Base-by-base conservation (phyloP, 1,140 invertebrate species). In the Drosophila rufa region DNA sequence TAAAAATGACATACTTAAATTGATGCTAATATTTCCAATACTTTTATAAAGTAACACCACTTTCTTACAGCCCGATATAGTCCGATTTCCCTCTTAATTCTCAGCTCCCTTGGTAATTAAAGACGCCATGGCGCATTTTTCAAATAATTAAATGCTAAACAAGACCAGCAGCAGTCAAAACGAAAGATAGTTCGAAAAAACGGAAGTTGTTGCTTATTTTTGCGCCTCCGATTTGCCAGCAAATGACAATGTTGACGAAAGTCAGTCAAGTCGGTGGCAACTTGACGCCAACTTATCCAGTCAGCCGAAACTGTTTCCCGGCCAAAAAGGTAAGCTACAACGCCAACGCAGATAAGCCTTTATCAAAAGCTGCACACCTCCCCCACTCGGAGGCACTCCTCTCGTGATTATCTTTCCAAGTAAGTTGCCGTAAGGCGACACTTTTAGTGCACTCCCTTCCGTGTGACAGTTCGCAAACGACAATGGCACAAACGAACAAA, bases 221-320 rank as follows among this genome's bases (percentile, higher is more conserved):
- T 51, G 68, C 30, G 43, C 42, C 58, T 66, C 43, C 14, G 30
- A 45, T 69, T 57, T 36, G 50, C 33, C 2, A 22, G 27, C 36
- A 48, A 40, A 74, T 33, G 51, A 48, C 45, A 50, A 74, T 64
- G 78, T 70, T 82, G 75, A 82, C 71, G 79, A 79, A 86, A 82
- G 82, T 74, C 77, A 82, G 82, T 74, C 77, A 74, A 77, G 81
- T 57, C 55, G 75, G 59, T 64, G 56, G 75, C 69, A 86, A 86
- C 80, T 79, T 82, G 76, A 87, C 71, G 80, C 76, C 70, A 84
- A 82, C 69, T 82, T 62, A 66, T 55, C 51, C 55, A 75, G 55
- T 66, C 60, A 76, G 61, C 45, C 62, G 71, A 83, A 84, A 73
- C 60, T 64, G 69, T 79, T 75, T 69, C 57, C 56, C 62, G 65